Evolutionary conservation across 2,888 invertebrate species (phyloP), one percentile per base, ranked within the genome.

Genomic region (Cremastinae sp.): DNA sequence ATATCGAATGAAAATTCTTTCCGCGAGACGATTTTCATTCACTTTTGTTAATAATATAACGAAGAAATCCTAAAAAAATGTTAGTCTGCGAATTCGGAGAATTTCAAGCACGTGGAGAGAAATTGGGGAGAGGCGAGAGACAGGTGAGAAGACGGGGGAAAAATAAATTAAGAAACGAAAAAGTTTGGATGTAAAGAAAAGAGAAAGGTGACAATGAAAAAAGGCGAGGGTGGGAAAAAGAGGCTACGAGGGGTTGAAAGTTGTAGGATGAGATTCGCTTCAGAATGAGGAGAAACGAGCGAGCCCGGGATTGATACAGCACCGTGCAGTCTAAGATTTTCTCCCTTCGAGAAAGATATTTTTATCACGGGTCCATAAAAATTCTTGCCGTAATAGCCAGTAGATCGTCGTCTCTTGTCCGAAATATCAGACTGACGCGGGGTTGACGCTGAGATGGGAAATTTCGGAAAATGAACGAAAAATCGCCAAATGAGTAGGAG

Each of bases 301-400:
- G 51, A 53, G 58, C 41, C 71, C 35, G 64, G 64, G 53, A 65
- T 55, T 72, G 72, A 77, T 74, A 62, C 68, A 76, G 28, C 59
- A 66, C 49, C 61, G 53, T 65, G 65, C 43, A 56, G 69, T 45
- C 56, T 16, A 58, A 68, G 37, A 37, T 43, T 35, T 14, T 14
- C 35, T 47, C 65, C 10, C 55, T 28, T 18, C 55, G 69, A 49
- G 68, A 66, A 74, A 82, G 81, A 82, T 84, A 86, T 84, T 87
- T 87, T 87, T 86, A 86, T 85, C 83, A 84, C 78, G 74, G 74
- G 78, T 53, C 85, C 80, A 86, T 87, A 85, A 87, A 88, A 87
- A 88, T 88, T 86, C 87, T 79, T 84, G 74, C 78, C 78, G 83
- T 88, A 86, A 87, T 88, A 87, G 84, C 83, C 73, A 62, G 75